Base-by-base conservation (phyloP, 2,888 invertebrate species). In the Labia minor region DNA sequence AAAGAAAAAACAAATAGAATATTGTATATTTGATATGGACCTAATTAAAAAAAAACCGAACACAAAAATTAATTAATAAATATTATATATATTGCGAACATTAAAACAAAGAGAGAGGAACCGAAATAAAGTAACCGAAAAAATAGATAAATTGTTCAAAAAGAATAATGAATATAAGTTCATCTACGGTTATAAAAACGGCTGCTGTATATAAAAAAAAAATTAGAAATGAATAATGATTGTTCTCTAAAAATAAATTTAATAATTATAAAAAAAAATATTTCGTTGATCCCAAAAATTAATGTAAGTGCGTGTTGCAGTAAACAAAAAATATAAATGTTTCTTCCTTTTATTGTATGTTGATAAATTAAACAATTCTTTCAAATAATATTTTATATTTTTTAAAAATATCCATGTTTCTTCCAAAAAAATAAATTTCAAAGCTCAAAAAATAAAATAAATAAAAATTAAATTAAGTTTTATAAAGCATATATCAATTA, bases 11-110 rank as follows among this genome's bases (percentile, higher is more conserved):
- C n/a, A n/a, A n/a, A 49, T 49, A 49, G 49, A 49, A 49, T 49
- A 49, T 8, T 49, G 49, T 49, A 49, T 49, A 49, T 49, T 49
- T 49, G 49, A 49, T 49, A 49, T 49, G 49, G 49, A 49, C 49
- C 49, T 49, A 49, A 49, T 49, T 10, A 8, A 11, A 49, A n/a
- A n/a, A n/a, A n/a, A n/a, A n/a, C n/a, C n/a, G n/a, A n/a, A 49
- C n/a, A 3, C 16, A 3, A 16, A 49, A 8, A 16, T 16, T 4
- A 49, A 14, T 49, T 49, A 3, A 26, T 8, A 26, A 26, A 26
- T 6, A 26, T 26, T 3, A n/a, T n/a, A n/a, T n/a, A n/a, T n/a
- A n/a, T n/a, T n/a, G n/a, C n/a, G 26, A 26, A 26, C 8, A 26
- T 26, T 6, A 26, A 26, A 26, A 26, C 26, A 6, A 8, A 3